These are phyloP conservation scores for Cephus sareptanus DNA, from an alignment of 2,888 invertebrate genomes.

Conservation along the genomic window DNA sequence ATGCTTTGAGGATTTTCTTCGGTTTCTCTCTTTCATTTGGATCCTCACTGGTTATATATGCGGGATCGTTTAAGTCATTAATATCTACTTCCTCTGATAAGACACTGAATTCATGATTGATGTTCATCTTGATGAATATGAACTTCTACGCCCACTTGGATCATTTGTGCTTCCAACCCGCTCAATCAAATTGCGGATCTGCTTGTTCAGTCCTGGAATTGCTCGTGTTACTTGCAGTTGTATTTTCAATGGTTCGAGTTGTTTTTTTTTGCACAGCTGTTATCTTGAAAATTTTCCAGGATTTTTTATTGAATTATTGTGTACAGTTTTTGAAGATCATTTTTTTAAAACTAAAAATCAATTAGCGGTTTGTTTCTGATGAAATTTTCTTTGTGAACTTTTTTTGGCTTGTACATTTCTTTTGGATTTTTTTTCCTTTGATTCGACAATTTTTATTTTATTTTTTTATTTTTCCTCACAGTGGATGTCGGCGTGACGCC, in stretches of 20 bases:
- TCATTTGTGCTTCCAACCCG: constrained; percentile 3
- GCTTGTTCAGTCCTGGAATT: neutral
- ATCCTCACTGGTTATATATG: neutral
- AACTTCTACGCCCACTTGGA: constrained; percentile 35
- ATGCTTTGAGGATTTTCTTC: constrained; percentile 4
- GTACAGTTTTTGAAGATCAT: no score
- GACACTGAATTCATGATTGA: constrained; percentile 19
- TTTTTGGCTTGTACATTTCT: neutral
- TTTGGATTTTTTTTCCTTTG: neutral
- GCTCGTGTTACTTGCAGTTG: neutral
- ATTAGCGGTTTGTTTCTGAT: no score
- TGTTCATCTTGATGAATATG: constrained; percentile 34
- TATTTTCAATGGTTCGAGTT: neutral
- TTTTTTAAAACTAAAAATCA: no score
- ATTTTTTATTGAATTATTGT: neutral
- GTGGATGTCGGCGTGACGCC: constrained; percentile 82
- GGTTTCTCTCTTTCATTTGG: constrained; percentile 24
- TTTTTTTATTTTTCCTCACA: constrained; percentile 31
- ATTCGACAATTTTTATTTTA: neutral
- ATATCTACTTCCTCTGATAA: constrained; percentile 4
- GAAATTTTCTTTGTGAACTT: neutral
- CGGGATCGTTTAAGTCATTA: neutral
- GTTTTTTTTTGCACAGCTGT: neutral
- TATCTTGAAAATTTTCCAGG: neutral
- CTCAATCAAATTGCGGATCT: neutral